Conservation (phyloP, 2,888 invertebrate genomes). For the Aleiodes alternator region DNA sequence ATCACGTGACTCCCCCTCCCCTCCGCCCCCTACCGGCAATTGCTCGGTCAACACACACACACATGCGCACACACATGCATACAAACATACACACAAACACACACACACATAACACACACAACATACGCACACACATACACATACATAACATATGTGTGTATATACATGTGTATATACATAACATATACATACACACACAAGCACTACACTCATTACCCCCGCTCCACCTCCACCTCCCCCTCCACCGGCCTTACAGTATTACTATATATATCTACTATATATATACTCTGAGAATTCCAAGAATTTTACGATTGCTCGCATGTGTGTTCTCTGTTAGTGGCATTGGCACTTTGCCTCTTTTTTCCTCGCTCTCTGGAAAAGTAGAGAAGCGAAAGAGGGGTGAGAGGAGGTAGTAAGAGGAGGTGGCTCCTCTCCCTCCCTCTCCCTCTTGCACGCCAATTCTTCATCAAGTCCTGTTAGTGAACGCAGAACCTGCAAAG, state of each 20-base stretch:
- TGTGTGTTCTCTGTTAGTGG: constrained; percentile 10
- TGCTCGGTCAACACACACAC: not conserved
- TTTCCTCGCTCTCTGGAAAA: not conserved
- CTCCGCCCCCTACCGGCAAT: constrained; percentile 2
- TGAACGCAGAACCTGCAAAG: too few species aligned
- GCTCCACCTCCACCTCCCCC: not conserved
- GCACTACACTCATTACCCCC: not conserved
- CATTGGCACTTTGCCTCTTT: not conserved
- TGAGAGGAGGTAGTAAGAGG: too few species aligned
- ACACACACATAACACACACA: too few species aligned
- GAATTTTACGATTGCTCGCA: constrained; percentile 43
- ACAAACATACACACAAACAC: too few species aligned
- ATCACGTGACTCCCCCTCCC: not conserved
- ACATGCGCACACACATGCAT: too few species aligned
- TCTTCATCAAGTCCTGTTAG: too few species aligned
- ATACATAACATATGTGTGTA: too few species aligned
- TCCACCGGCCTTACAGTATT: not conserved
- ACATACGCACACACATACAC: too few species aligned
- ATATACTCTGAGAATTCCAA: constrained; percentile 39
- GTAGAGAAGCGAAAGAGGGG: too few species aligned
- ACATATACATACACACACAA: not conserved
- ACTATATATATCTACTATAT: not conserved
- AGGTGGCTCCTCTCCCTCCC: too few species aligned
- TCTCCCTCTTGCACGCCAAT: too few species aligned
- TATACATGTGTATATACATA: too few species aligned